Percentiles rank a stretch among this genome's conserved stretches.
Evolutionary conservation across 2,113 vertebrate species (phyloP).

Genomic region (Herpetotheres cachinnans): DNA sequence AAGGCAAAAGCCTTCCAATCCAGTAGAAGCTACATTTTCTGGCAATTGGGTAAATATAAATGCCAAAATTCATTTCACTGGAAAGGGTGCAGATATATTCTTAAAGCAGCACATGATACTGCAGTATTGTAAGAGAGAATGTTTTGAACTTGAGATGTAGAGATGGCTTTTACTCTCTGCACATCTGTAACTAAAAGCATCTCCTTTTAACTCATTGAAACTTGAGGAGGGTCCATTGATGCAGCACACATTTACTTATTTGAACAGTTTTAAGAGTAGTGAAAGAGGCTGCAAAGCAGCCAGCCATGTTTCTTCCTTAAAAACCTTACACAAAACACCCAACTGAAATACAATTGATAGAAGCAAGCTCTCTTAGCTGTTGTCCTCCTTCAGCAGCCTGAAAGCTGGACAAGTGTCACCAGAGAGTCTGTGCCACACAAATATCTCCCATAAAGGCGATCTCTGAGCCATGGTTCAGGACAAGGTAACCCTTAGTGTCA

Average conservation of each 20-base stretch:
- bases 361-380: not conserved
- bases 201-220: not conserved
- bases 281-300: not conserved
- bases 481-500: accelerated
- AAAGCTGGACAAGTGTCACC: not conserved
- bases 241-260: not conserved
- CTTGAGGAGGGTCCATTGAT: not conserved
- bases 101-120: not conserved
- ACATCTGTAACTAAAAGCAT: not conserved
- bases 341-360: not conserved
- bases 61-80: not conserved
- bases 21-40: not conserved
- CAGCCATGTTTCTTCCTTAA: not conserved
- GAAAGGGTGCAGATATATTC: not conserved
- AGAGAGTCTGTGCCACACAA: not conserved
- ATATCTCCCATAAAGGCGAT: accelerated
- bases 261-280: not conserved
- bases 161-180: not conserved
- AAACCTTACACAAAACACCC: not conserved
- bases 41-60: not conserved
- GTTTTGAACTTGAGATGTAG: not conserved
- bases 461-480: not conserved
- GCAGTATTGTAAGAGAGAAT: not conserved
- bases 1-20: not conserved
- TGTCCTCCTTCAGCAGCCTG: not conserved